A percentile compares a stretch with the other conserved stretches of the same genome.
Evolutionary conservation across 2,797 vertebrate species (phyloP).

Genomic region (Bradypodion pumilum): DNA sequence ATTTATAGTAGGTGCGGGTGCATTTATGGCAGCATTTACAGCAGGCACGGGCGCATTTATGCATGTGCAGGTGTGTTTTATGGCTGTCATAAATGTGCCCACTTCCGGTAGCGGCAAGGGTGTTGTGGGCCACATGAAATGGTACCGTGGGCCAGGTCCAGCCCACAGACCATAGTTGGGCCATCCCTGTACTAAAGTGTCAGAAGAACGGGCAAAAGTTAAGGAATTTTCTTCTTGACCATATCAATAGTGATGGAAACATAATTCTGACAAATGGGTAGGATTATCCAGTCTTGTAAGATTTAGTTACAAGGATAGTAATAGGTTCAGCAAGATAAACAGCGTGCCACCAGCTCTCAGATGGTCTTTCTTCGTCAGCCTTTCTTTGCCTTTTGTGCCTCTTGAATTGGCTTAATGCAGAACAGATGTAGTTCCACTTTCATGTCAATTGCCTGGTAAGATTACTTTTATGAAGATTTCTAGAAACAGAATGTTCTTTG

Average conservation of each 20-base stretch:
- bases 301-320: conserved; percentile 16
- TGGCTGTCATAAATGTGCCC: no score
- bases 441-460: neutral
- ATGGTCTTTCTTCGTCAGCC: neutral
- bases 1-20: no score
- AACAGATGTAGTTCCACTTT: neutral
- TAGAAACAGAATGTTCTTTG: neutral
- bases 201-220: neutral
- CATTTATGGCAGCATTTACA: no score
- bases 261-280: neutral
- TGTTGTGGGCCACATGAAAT: no score
- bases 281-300: neutral
- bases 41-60: no score
- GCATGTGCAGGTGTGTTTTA: no score
- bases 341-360: neutral
- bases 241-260: neutral
- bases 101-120: no score
- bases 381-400: neutral
- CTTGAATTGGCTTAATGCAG: neutral
- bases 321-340: neutral
- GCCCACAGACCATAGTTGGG: no score
- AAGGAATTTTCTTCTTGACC: neutral
- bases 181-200: no score
- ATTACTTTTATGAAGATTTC: conserved; percentile 14
- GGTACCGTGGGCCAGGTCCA: no score